phyloP scores from a whole-genome alignment of 2,113 vertebrate genomes.

The Neogobius melanostomus region DNA sequence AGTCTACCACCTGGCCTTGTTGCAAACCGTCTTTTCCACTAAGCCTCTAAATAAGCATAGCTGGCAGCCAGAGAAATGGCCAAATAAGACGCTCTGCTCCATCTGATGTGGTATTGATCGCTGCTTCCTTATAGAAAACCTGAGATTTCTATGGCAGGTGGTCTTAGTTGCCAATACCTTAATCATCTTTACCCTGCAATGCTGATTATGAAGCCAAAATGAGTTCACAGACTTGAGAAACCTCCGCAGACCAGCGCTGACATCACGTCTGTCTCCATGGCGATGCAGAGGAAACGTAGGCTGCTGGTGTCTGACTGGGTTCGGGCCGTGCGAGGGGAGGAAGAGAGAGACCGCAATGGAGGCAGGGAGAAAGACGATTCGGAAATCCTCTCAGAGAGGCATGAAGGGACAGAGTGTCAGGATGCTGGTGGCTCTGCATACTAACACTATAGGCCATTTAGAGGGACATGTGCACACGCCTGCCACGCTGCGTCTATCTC shows the following conservation, averaged over 20 bases:
- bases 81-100: slow-evolving; percentile 41
- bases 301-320: slow-evolving; percentile 66
- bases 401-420: slow-evolving; percentile 72
- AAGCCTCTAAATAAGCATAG: slow-evolving; percentile 29
- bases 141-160: slow-evolving; percentile 36
- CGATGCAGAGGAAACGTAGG: slow-evolving; percentile 64
- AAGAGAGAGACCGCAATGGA: slow-evolving; percentile 46
- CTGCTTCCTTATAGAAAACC: slow-evolving; percentile 18
- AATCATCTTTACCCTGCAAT: slow-evolving; percentile 48
- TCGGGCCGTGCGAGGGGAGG: slow-evolving; percentile 38
- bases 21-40: slow-evolving; percentile 27
- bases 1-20: slow-evolving; percentile 34
- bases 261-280: slow-evolving; percentile 82
- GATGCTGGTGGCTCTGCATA: slow-evolving; percentile 69
- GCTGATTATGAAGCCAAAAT: slow-evolving; percentile 36
- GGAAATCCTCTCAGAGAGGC: slow-evolving; percentile 74
- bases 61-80: slow-evolving; percentile 14
- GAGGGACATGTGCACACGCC: slow-evolving; percentile 32
- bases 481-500: slow-evolving; percentile 40
- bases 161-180: slow-evolving; percentile 38
- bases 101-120: slow-evolving; percentile 42
- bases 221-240: slow-evolving; percentile 51
- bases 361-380: slow-evolving; percentile 52
- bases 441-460: slow-evolving; percentile 53
- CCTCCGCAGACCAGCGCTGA: slow-evolving; percentile 64